phyloP scores from a whole-genome alignment of 1,140 invertebrate genomes.

The Atopsyche davidsoni region DNA sequence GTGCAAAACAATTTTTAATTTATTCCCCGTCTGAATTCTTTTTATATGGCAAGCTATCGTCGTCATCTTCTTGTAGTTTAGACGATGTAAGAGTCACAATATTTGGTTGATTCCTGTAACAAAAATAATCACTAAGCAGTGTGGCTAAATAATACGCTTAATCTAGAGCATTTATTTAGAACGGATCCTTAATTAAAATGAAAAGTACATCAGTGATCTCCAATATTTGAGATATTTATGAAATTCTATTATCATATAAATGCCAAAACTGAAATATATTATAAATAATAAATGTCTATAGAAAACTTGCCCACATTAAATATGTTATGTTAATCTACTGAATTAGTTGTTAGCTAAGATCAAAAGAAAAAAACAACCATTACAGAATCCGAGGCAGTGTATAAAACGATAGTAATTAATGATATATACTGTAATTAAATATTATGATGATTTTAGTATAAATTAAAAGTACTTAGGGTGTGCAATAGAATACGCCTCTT shows the following conservation, averaged over 20 bases:
- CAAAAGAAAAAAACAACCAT: background rate
- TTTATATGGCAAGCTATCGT: conserved; percentile 4
- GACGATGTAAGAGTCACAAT: background rate
- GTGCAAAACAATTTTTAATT: too few species aligned
- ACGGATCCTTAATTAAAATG: too few species aligned
- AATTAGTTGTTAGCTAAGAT: background rate
- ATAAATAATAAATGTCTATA: too few species aligned
- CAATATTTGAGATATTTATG: background rate
- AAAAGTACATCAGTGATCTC: background rate
- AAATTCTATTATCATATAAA: background rate
- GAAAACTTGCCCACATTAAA: background rate
- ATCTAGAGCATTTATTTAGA: too few species aligned
- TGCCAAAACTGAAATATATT: too few species aligned
- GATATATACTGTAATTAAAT: too few species aligned
- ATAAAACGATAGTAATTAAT: too few species aligned
- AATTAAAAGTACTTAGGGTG: background rate
- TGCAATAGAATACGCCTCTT: conserved; percentile 52
- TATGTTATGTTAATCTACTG: background rate
- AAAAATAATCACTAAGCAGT: too few species aligned
- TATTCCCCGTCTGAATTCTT: too few species aligned
- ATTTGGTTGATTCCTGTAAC: background rate
- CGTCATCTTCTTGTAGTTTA: background rate
- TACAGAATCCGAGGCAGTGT: too few species aligned
- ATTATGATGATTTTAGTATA: background rate
- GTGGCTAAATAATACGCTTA: too few species aligned